These are phyloP conservation scores for Perdita meconis DNA, from an alignment of 2,888 invertebrate genomes.

Conservation along the genomic window DNA sequence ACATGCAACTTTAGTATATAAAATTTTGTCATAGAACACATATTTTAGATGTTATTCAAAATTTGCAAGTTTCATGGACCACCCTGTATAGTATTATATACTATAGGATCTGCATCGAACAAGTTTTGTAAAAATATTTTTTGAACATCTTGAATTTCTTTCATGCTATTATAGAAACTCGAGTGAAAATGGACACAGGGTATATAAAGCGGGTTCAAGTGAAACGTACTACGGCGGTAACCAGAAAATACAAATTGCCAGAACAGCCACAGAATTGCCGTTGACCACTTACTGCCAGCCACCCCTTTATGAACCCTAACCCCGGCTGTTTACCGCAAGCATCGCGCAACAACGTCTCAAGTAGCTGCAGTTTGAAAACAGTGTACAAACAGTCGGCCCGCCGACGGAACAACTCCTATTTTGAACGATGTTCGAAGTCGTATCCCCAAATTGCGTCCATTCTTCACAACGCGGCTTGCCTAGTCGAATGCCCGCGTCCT, in stretches of 20 bases:
- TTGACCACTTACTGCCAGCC: neutral
- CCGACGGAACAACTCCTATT: neutral
- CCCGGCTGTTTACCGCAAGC: neutral
- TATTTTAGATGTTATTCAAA: too few relatives aligned
- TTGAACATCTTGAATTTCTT: too few relatives aligned
- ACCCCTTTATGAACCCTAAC: constrained; percentile 2
- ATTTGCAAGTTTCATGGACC: too few relatives aligned
- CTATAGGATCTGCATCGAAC: too few relatives aligned
- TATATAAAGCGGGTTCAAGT: too few relatives aligned
- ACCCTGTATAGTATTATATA: too few relatives aligned
- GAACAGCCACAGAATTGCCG: neutral
- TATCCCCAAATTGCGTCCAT: constrained; percentile 24
- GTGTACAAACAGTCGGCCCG: constrained; percentile 7
- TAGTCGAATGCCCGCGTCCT: constrained; percentile 37
- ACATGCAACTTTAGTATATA: too few relatives aligned
- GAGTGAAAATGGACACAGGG: too few relatives aligned
- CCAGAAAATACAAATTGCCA: neutral
- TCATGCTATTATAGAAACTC: too few relatives aligned
- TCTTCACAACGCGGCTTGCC: constrained; percentile 23
- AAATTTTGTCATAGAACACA: too few relatives aligned
- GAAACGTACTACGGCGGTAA: neutral
- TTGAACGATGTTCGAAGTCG: constrained; percentile 13
- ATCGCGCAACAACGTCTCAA: neutral
- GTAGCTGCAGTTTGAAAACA: neutral
- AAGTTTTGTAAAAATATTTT: too few relatives aligned